These are phyloP conservation scores for Oncorhynchus kisutch DNA, from an alignment of 2,113 vertebrate genomes.

Conservation along the genomic window DNA sequence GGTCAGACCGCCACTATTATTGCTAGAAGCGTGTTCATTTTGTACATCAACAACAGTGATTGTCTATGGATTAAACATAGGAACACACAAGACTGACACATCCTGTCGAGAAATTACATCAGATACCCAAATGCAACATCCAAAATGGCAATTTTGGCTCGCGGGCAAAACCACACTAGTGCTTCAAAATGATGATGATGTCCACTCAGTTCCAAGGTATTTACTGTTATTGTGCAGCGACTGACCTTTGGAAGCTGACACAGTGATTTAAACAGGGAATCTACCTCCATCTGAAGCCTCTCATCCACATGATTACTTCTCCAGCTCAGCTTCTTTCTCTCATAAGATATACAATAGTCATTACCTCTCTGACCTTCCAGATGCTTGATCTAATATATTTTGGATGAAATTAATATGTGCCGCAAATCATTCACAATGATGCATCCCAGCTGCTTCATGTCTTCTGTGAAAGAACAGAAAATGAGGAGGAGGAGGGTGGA, in stretches of 20 bases:
- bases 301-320: constrained; percentile 60
- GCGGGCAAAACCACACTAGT: constrained; percentile 18
- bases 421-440: constrained; percentile 53
- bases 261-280: constrained; percentile 52
- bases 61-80: no score
- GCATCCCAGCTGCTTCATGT: constrained; percentile 42
- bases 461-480: background rate
- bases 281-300: constrained; percentile 55
- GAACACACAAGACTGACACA: background rate
- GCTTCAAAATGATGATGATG: constrained; percentile 41
- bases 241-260: constrained; percentile 56
- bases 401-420: constrained; percentile 56
- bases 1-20: constrained; percentile 65
- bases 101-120: background rate
- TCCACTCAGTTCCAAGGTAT: constrained; percentile 31
- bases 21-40: no score
- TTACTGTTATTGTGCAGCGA: constrained; percentile 29
- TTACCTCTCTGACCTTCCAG: constrained; percentile 57
- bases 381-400: constrained; percentile 63
- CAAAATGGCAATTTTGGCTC: constrained; percentile 14
- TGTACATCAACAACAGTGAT: no score
- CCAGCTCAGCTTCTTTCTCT: constrained; percentile 46
- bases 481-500: background rate
- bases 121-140: background rate
- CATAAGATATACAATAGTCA: constrained; percentile 65